These are phyloP conservation scores for Bubalus kerabau DNA, from an alignment of 2,113 vertebrate genomes.

Conservation along the genomic window DNA sequence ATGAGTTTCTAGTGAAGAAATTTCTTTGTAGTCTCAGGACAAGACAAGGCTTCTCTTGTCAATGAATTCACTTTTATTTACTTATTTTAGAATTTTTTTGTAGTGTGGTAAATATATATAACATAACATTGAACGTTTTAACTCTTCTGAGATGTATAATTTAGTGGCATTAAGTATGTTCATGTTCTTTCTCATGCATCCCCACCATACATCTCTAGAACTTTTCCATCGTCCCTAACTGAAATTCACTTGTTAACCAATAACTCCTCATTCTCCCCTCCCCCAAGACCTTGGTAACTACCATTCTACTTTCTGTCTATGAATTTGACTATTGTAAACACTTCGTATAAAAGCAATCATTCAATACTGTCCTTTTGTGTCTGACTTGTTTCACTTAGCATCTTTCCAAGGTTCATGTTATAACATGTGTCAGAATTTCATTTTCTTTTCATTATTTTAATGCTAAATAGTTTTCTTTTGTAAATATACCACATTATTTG, in stretches of 20 bases:
- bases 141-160: background rate
- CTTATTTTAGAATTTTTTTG: background rate
- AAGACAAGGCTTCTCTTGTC: background rate
- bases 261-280: background rate
- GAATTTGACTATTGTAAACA: background rate
- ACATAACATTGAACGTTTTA: background rate
- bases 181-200: background rate
- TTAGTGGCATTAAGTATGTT: background rate
- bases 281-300: background rate
- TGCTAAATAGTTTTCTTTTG: background rate
- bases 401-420: background rate
- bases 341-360: background rate
- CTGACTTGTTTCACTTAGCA: background rate
- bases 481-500: background rate
- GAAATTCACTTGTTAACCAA: background rate
- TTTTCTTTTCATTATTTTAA: background rate
- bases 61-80: background rate
- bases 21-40: background rate
- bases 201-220: background rate
- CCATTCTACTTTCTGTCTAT: background rate
- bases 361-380: background rate
- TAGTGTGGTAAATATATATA: background rate
- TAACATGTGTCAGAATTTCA: background rate
- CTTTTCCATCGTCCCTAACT: background rate
- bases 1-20: background rate